A percentile compares a stretch with the other conserved stretches of the same genome.
Evolutionary conservation across 1,140 invertebrate genomes (phyloP).

Genomic region (Archivesica marissinica): DNA sequence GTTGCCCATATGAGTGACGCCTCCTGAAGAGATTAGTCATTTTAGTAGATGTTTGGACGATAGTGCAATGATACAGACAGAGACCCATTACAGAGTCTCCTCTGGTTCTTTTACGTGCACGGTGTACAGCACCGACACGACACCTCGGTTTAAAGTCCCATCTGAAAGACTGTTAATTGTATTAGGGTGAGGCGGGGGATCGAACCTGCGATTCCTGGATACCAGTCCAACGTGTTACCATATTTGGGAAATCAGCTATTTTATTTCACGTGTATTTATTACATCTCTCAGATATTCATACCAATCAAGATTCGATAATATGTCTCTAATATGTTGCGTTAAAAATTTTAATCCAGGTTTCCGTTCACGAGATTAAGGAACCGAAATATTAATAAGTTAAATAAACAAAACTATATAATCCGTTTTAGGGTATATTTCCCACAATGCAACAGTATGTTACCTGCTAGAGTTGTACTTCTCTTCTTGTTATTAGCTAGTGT

Average conservation of each 20-base stretch:
- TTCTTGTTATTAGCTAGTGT: background rate
- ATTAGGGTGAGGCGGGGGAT: too few relatives aligned
- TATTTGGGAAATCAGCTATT: background rate
- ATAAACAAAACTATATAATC: constrained; percentile 33
- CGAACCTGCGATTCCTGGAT: too few relatives aligned
- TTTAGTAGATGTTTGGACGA: too few relatives aligned
- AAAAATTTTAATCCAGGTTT: constrained; percentile 22
- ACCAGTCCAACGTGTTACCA: too few relatives aligned
- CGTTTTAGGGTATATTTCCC: constrained; percentile 1
- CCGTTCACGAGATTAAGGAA: background rate
- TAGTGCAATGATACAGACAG: too few relatives aligned
- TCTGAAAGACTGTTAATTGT: too few relatives aligned
- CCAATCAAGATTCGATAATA: background rate
- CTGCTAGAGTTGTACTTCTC: constrained; percentile 21
- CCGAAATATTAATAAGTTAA: constrained; percentile 28
- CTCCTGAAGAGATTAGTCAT: too few relatives aligned
- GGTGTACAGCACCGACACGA: too few relatives aligned
- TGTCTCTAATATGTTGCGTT: constrained; percentile 5
- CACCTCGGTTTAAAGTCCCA: too few relatives aligned
- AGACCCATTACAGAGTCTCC: too few relatives aligned
- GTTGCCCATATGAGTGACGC: too few relatives aligned
- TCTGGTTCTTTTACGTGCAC: too few relatives aligned
- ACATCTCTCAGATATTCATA: background rate
- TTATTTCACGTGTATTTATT: background rate
- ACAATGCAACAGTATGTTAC: constrained; percentile 4